Percentiles rank a stretch among this genome's conserved stretches.
phyloP scores from a whole-genome alignment of 2,888 invertebrate genomes.

The Phlogophora meticulosa region DNA sequence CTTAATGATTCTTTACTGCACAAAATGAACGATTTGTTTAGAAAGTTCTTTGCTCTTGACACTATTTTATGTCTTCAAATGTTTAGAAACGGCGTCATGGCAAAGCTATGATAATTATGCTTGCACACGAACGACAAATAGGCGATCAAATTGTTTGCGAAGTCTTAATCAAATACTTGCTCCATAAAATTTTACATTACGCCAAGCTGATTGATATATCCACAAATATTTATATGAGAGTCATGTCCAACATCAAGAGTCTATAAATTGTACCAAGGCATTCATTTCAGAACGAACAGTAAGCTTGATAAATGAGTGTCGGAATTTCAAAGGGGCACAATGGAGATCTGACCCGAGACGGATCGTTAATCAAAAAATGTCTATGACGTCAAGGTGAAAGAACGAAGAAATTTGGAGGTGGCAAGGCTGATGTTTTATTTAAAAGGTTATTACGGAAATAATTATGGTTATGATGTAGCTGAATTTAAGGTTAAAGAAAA shows the following conservation, averaged over 20 bases:
- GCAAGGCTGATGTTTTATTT: conserved; percentile 47
- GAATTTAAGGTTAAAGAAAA: conserved; percentile 11
- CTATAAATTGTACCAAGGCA: conserved; percentile 76
- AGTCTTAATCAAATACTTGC: conserved; percentile 14
- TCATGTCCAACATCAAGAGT: conserved; percentile 62
- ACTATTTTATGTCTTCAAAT: neutral
- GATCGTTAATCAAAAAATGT: conserved; percentile 88
- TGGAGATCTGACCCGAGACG: conserved; percentile 84
- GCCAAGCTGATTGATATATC: conserved; percentile 50
- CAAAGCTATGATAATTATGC: neutral
- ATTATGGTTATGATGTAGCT: conserved; percentile 6
- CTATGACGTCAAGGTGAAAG: conserved; percentile 81
- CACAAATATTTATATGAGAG: conserved; percentile 51
- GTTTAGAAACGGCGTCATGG: neutral
- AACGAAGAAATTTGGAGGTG: conserved; percentile 68
- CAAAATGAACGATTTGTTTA: no score
- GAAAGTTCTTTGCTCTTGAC: no score
- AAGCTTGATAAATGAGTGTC: conserved; percentile 90
- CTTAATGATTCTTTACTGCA: no score
- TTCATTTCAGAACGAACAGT: conserved; percentile 87
- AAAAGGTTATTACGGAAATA: conserved; percentile 37
- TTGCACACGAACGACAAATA: neutral
- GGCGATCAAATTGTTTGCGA: conserved; percentile 10
- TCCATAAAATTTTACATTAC: conserved; percentile 6
- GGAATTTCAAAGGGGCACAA: conserved; percentile 88